Base-by-base conservation (phyloP, 1,140 invertebrate genomes). In the Probaryconus sp. region DNA sequence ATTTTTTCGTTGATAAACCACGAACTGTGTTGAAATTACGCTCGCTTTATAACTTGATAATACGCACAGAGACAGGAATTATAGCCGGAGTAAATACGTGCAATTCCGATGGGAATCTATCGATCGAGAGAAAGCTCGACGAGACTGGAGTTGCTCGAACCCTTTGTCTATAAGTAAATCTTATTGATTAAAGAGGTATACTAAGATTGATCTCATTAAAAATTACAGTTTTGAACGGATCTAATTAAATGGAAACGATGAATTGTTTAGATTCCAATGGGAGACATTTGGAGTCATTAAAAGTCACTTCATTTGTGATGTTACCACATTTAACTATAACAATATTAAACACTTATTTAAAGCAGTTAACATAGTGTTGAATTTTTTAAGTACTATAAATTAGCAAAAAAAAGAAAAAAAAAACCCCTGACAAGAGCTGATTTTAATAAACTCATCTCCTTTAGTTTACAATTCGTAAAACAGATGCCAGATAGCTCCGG, bases 51-150 rank as follows among this genome's bases (percentile, higher is more conserved):
- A 67, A 67, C 51, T 58, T 56, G 51, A 67, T 67, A 56, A 68
- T 60, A 45, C 53, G 53, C 53, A 30, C 48, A 35, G 35, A 68
- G 53, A 58, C 64, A 67, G 53, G 63, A 67, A 51, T 56, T 67
- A 48, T 48, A 48, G 63, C 13, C 16, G 17, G 18, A 11, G 63
- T 48, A 56, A 67, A 56, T 56, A 67, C 51, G 42, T 67, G 51
- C 61, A 55, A 65, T 65, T 67, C 63, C 50, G 43, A 67, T 56
- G 63, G 63, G 63, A 67, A 56, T 67, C 51, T 56, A 67, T 67
- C 63, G 63, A 67, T 67, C 63, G 63, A 56, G 47, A 26, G 16
- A 50, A 56, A 67, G 48, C 63, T 67, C 42, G 43, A 38, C 30
- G 63, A 56, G 51, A 43, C 53, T 42, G 42, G 55, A 67, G 51